Percentiles rank a stretch among this genome's conserved stretches.
These are phyloP conservation scores for Andrena minutula DNA, from an alignment of 2,888 invertebrate genomes.

Conservation along the genomic window DNA sequence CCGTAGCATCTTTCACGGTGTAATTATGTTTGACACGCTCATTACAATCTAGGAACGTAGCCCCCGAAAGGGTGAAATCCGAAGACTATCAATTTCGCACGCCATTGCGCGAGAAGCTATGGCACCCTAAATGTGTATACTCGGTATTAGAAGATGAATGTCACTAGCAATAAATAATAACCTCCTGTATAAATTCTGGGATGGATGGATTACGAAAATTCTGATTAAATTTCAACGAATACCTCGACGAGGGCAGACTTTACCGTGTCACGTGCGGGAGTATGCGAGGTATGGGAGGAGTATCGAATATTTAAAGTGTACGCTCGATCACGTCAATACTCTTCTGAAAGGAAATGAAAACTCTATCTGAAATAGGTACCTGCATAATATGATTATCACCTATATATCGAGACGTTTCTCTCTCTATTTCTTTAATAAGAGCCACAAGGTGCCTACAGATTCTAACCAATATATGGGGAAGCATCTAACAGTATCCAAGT, in stretches of 20 bases:
- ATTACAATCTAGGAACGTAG: slow-evolving; percentile 22
- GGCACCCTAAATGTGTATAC: not conserved
- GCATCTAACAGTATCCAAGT: not conserved
- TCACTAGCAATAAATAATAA: not conserved
- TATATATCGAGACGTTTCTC: too few species aligned
- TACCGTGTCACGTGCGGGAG: not conserved
- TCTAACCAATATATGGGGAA: too few species aligned
- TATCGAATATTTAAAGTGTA: slow-evolving; percentile 5
- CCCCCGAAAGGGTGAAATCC: not conserved
- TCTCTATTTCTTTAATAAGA: not conserved
- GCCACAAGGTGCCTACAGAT: too few species aligned
- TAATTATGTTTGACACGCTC: slow-evolving; percentile 39
- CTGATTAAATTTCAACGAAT: not conserved
- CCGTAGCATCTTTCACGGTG: slow-evolving; percentile 11
- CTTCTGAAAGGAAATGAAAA: not conserved
- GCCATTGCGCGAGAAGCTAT: not conserved
- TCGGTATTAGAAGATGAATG: not conserved
- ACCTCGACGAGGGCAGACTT: not conserved
- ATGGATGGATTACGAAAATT: not conserved
- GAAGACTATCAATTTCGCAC: slow-evolving; percentile 8
- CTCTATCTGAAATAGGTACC: not conserved
- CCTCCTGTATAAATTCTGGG: not conserved
- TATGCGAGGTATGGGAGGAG: not conserved
- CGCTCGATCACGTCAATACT: slow-evolving; percentile 2
- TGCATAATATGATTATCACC: not conserved